Base-by-base conservation (phyloP, 2,797 vertebrate species). In the Melanogrammus aeglefinus region DNA sequence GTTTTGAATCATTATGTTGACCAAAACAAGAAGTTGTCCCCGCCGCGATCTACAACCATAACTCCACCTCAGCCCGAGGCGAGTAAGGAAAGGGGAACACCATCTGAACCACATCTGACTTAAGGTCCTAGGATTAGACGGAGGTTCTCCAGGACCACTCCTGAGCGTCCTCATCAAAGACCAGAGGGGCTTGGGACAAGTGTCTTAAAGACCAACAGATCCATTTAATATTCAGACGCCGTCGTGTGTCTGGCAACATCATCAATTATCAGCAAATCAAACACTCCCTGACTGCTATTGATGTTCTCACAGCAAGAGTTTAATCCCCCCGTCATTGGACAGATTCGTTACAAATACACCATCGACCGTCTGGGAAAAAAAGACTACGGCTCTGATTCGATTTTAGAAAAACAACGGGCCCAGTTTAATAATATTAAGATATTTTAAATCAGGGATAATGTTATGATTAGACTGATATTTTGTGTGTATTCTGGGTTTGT, bases 231-330 rank as follows among this genome's bases (percentile, higher is more conserved):
- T 63, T 63, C 57, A 63, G 47, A 57, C 10, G 21, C 29, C 1
- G 27, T 8, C 0, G 29, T 13, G 69, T 29, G 27, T 71, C 69
- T 21, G 27, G 69, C 29, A 63, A 29, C 29, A 63, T 3, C 69
- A 71, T 71, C 13, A 71, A 71, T 71, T 71, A 71, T 71, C 29
- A 16, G 69, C 69, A 14, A 71, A 71, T 74, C 33, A 74, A 74
- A 24, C 57, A 18, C 38, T 6, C 36, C 31, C 72, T 8, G 38
- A 24, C 38, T 39, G 36, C n/a, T 29, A 74, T 41, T 74, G 73
- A 74, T 27, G 73, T 74, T 38, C 41, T 41, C 73, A 74, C 38
- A 41, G n/a, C 6, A 44, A 38, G 38, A 21, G 38, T 27, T 41
- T 13, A 24, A 74, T 39, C 73, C 38, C n/a, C 73, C 29, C 21